Percentiles rank a stretch among this genome's conserved stretches.
Conservation (phyloP, 2,797 vertebrate genomes). For the Hemitrygon akajei region DNA sequence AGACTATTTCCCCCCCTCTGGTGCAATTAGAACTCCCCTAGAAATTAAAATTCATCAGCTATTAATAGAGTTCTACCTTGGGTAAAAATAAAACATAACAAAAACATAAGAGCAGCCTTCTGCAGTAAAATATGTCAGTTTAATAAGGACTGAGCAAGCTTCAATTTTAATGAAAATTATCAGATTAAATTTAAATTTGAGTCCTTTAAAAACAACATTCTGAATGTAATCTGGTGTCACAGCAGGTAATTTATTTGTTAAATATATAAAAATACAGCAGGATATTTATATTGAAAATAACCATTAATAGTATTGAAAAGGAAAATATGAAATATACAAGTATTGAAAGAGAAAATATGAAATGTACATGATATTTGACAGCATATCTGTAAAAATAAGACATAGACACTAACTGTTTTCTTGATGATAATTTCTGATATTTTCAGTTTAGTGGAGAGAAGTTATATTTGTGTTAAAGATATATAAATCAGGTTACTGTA, state of each 20-base stretch:
- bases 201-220: not conserved
- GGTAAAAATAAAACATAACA: not conserved
- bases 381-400: not conserved
- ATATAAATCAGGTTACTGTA: not conserved
- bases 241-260: not conserved
- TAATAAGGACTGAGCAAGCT: not conserved
- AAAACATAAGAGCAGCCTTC: not conserved
- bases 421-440: not conserved
- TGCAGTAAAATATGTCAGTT: not conserved
- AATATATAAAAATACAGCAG: not conserved
- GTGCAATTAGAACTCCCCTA: not conserved
- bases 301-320: not conserved
- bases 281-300: not conserved
- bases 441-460: too few relatives aligned
- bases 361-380: not conserved
- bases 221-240: not conserved
- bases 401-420: not conserved
- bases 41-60: not conserved
- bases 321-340: not conserved
- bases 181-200: not conserved
- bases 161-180: not conserved
- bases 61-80: not conserved
- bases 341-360: not conserved
- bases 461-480: too few relatives aligned
- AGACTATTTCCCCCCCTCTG: not conserved